Conservation (phyloP, 2,797 vertebrate genomes). For the Megalops cyprinoides region DNA sequence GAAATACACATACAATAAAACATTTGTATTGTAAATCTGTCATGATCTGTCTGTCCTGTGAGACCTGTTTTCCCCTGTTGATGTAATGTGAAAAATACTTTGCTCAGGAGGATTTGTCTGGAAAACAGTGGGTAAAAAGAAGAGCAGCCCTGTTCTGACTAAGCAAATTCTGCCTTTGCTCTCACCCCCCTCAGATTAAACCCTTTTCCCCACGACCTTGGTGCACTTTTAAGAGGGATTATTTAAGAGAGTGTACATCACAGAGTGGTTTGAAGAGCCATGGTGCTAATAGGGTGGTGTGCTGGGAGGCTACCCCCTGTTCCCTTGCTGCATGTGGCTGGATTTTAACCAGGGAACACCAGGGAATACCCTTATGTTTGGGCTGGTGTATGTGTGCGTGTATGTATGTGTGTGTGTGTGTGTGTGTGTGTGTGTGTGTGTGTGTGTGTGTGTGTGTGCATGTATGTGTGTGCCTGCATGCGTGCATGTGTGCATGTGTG, state of each 20-base stretch:
- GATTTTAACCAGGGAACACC: background rate
- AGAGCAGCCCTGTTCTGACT: background rate
- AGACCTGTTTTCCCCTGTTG: background rate
- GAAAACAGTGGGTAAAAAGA: background rate
- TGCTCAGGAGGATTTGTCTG: background rate
- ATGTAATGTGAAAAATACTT: too few species aligned
- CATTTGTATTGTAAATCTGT: too few species aligned
- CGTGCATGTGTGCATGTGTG: too few species aligned
- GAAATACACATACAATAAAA: too few species aligned
- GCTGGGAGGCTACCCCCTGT: conserved; percentile 9
- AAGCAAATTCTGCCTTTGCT: conserved; percentile 32
- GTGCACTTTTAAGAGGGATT: conserved; percentile 67
- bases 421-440: too few species aligned
- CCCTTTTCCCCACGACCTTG: conserved; percentile 62
- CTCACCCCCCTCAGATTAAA: conserved; percentile 50
- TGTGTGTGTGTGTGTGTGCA: too few species aligned
- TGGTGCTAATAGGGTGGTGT: conserved; percentile 32
- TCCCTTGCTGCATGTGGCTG: conserved; percentile 8
- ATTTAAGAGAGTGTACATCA: conserved; percentile 57
- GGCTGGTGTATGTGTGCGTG: background rate
- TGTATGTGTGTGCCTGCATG: too few species aligned
- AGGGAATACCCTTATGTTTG: background rate
- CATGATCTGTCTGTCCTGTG: background rate
- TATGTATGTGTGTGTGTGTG: too few species aligned
- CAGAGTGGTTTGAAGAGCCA: conserved; percentile 11